Percentiles rank a stretch among this genome's conserved stretches.
phyloP scores from a whole-genome alignment of 2,113 vertebrate genomes.

The Lagopus muta region DNA sequence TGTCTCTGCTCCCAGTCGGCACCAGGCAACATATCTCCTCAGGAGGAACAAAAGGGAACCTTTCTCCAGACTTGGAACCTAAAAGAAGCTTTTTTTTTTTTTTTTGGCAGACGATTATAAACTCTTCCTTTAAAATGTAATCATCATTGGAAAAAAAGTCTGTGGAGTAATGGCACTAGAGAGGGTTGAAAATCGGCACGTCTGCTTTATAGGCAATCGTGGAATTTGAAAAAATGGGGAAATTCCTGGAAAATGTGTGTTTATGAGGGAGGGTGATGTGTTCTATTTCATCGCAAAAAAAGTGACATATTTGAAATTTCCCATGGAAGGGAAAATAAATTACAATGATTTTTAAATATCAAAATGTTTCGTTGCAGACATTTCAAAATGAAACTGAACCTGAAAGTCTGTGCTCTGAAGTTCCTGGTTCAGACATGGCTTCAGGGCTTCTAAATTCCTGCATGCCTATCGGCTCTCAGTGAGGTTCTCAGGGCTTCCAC shows the following conservation, averaged over 20 bases:
- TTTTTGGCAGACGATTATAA: constrained; percentile 68
- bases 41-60: constrained; percentile 71
- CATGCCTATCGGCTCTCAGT: constrained; percentile 52
- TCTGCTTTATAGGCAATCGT: constrained; percentile 14
- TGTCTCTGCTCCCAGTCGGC: constrained; percentile 69
- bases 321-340: constrained; percentile 61
- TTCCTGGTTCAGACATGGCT: constrained; percentile 64
- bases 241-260: constrained; percentile 8
- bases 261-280: not conserved
- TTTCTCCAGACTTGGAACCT: constrained; percentile 73
- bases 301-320: constrained; percentile 63
- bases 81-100: constrained; percentile 24
- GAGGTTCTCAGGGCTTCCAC: constrained; percentile 68
- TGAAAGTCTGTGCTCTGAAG: constrained; percentile 72
- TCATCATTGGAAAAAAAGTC: constrained; percentile 56
- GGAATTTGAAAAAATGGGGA: constrained; percentile 32
- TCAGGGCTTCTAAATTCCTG: constrained; percentile 63
- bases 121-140: constrained; percentile 60
- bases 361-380: constrained; percentile 65
- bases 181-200: constrained; percentile 14
- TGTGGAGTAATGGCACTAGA: constrained; percentile 1
- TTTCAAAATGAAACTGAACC: constrained; percentile 70
- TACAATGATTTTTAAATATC: constrained; percentile 70
- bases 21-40: constrained; percentile 62
- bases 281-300: not conserved